Conservation (phyloP, 2,888 invertebrate species). For the Lobophora halterata region DNA sequence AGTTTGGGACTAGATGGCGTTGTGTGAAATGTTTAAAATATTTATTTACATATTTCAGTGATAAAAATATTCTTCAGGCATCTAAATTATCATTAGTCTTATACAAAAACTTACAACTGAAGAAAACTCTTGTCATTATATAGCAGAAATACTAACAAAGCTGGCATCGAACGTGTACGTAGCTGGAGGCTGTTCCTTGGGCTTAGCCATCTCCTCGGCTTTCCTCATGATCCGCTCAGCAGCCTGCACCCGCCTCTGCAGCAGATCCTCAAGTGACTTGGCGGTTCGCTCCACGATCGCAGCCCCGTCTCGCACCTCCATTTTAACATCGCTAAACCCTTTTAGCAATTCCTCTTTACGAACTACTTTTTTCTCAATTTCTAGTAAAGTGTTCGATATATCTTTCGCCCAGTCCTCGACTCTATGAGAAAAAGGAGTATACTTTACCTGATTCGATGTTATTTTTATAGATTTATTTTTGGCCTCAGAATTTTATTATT, state of each 20-base stretch:
- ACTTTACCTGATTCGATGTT: too few relatives aligned
- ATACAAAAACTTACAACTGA: too few relatives aligned
- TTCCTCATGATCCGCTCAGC: slow-evolving; percentile 63
- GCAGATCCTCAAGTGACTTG: slow-evolving; percentile 48
- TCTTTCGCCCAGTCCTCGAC: slow-evolving; percentile 61
- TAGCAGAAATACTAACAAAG: slow-evolving; percentile 51
- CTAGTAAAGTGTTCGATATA: slow-evolving; percentile 51
- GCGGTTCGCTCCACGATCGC: slow-evolving; percentile 62
- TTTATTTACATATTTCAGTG: too few relatives aligned
- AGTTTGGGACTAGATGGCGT: too few relatives aligned
- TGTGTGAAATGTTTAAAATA: too few relatives aligned
- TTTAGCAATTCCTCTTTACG: slow-evolving; percentile 51
- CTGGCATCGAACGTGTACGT: slow-evolving; percentile 58
- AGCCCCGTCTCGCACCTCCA: slow-evolving; percentile 55
- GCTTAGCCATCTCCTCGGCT: slow-evolving; percentile 57
- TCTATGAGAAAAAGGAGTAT: slow-evolving; percentile 41
- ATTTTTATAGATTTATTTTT: too few relatives aligned
- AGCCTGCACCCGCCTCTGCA: slow-evolving; percentile 50
- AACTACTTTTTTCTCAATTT: slow-evolving; percentile 56
- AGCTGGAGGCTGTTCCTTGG: slow-evolving; percentile 34
- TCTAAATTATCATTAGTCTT: too few relatives aligned
- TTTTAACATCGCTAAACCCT: slow-evolving; percentile 54
- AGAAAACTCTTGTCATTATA: too few relatives aligned
- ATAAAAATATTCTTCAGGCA: too few relatives aligned
- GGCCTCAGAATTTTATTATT: too few relatives aligned